Base-by-base conservation (phyloP, 1,140 invertebrate species). In the Bombus turneri region DNA sequence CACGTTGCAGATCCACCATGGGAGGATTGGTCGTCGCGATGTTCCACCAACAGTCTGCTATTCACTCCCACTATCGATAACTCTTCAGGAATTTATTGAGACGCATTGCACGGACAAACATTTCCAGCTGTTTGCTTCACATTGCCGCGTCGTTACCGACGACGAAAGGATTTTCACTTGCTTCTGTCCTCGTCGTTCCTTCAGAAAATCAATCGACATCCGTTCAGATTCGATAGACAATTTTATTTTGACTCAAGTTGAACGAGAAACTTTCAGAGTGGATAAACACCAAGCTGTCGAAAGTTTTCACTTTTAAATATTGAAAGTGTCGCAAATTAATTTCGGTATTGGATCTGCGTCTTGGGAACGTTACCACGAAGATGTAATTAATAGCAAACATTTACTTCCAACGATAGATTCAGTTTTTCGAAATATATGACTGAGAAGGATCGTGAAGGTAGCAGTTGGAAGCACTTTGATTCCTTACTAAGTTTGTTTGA, bases 401-500 rank as follows among this genome's bases (percentile, higher is more conserved):
- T 66, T 68, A 15, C 10, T 9, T 15, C 15, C 5, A 15, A 12
- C 28, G 22, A 37, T 6, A 22, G 22, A n/a, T n/a, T 53, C 73
- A 28, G 39, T 73, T 74, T 66, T 41, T 75, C 53, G 37, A 75
- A 75, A 74, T 82, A 64, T 82, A 73, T 39, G 18, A 53, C 18
- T 53, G 47, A 28, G 59, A 28, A 25, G 25, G 37, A 25, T n/a
- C 31, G 39, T 9, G n/a, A 34, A n/a, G 9, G 9, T 25, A 18
- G 10, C 34, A 47, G 25, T 37, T 18, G 18, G 25, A 41, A 22
- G 31, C 68, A 83, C 81, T 85, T 74, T 76, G 85, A 88, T 75
- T 69, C 66, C 41, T 15, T 74, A 10, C 69, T 34, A 88, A 88
- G 71, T 82, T 86, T 77, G 34, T 87, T 82, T 53, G 68, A 66